These are phyloP conservation scores for Seriola rivoliana DNA, from an alignment of 2,113 vertebrate species.

Conservation along the genomic window DNA sequence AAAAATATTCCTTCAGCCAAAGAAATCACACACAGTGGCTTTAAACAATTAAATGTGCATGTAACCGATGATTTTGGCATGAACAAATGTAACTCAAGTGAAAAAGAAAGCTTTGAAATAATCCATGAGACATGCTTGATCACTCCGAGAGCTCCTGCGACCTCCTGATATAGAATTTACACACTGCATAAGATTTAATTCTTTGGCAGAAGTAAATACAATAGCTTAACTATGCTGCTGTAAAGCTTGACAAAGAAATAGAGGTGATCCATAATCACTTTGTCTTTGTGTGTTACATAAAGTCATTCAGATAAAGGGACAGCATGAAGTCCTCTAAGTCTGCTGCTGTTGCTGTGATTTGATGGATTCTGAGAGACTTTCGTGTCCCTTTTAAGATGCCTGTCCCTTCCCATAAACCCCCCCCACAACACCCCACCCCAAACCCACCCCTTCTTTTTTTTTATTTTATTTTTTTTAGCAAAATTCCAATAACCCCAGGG, in stretches of 20 bases:
- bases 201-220: neutral
- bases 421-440: neutral
- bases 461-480: constrained; percentile 9
- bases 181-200: neutral
- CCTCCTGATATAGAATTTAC: constrained; percentile 10
- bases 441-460: neutral
- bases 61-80: neutral
- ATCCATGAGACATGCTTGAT: neutral
- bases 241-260: neutral
- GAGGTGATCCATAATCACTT: constrained; percentile 9
- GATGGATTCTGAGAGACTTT: constrained; percentile 30
- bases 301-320: neutral
- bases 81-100: neutral
- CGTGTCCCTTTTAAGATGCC: constrained; percentile 36
- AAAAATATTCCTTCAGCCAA: too few species aligned
- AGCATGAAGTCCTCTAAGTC: constrained; percentile 19
- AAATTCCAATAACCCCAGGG: constrained; percentile 62
- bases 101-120: neutral
- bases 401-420: constrained; percentile 19
- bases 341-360: constrained; percentile 16
- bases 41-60: too few species aligned
- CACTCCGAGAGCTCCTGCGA: neutral
- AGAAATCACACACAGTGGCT: too few species aligned
- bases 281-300: constrained; percentile 11
- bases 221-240: neutral